phyloP scores from a whole-genome alignment of 2,888 invertebrate species.

The Gonocerus acuteangulatus region DNA sequence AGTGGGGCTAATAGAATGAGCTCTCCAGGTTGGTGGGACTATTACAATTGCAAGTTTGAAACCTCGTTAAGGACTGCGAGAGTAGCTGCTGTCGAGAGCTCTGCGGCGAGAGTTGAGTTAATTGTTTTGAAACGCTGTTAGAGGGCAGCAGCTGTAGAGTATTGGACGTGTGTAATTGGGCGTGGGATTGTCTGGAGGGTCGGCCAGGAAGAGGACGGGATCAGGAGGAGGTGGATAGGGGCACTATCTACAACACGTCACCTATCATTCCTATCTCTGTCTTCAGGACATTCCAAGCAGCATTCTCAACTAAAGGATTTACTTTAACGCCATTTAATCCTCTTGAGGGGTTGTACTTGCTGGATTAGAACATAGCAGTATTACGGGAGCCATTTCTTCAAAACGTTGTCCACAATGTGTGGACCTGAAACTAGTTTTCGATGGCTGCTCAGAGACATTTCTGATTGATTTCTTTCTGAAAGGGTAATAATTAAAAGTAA shows the following conservation, averaged over 20 bases:
- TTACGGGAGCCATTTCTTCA: too few relatives aligned
- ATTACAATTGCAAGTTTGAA: conserved; percentile 7
- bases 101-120: conserved; percentile 8
- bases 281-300: conserved; percentile 5
- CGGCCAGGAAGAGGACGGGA: background rate
- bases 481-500: too few relatives aligned
- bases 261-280: background rate
- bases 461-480: too few relatives aligned
- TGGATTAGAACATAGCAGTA: too few relatives aligned
- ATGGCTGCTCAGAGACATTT: too few relatives aligned
- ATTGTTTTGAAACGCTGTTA: conserved; percentile 19
- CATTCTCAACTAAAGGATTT: too few relatives aligned
- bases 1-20: too few relatives aligned
- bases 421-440: too few relatives aligned
- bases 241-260: conserved; percentile 9
- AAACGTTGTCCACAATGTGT: too few relatives aligned
- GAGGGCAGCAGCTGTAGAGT: background rate
- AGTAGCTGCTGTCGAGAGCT: background rate
- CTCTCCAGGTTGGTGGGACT: background rate
- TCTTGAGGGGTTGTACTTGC: too few relatives aligned
- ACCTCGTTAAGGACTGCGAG: background rate
- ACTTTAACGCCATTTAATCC: too few relatives aligned
- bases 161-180: conserved; percentile 21
- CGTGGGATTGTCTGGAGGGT: conserved; percentile 15
- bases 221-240: background rate